These are phyloP conservation scores for Conopomorpha cramerella DNA, from an alignment of 1,140 invertebrate species.

Conservation along the genomic window DNA sequence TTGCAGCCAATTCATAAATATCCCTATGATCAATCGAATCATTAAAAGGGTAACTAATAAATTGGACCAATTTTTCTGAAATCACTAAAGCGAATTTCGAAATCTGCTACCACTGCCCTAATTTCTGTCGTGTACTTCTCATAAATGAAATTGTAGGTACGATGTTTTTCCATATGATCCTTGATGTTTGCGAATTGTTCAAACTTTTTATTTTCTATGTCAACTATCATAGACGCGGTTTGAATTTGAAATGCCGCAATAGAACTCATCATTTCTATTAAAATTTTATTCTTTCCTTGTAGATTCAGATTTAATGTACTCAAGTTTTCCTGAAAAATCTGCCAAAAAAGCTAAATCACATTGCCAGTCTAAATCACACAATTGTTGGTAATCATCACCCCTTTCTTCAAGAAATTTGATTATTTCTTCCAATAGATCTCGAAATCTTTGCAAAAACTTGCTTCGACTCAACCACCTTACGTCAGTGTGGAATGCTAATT, in stretches of 20 bases:
- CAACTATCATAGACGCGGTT: slow-evolving; percentile 9
- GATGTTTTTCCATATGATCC: slow-evolving; percentile 13
- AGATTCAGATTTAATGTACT: slow-evolving; percentile 13
- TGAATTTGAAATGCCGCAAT: slow-evolving; percentile 13
- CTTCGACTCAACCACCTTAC: slow-evolving; percentile 19
- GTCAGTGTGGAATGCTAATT: slow-evolving; percentile 15
- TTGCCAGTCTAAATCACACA: slow-evolving; percentile 15
- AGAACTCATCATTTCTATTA: slow-evolving; percentile 12
- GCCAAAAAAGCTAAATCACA: slow-evolving; percentile 13
- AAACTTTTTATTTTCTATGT: slow-evolving; percentile 12
- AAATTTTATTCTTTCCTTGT: slow-evolving; percentile 16
- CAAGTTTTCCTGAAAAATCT: slow-evolving; percentile 12
- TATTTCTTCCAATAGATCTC: slow-evolving; percentile 19
- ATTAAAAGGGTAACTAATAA: slow-evolving; percentile 15
- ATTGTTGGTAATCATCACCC: slow-evolving; percentile 14
- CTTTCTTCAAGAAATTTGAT: slow-evolving; percentile 17
- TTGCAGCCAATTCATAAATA: slow-evolving; percentile 19
- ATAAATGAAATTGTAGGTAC: slow-evolving; percentile 10
- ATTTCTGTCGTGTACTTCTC: slow-evolving; percentile 11
- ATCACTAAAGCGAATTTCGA: slow-evolving; percentile 12
- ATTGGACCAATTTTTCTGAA: slow-evolving; percentile 20
- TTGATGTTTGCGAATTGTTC: slow-evolving; percentile 13
- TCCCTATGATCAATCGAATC: slow-evolving; percentile 10
- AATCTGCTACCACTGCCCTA: slow-evolving; percentile 9
- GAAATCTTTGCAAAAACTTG: slow-evolving; percentile 23